These are phyloP conservation scores for Caloenas nicobarica DNA, from an alignment of 2,113 vertebrate species.

Conservation along the genomic window DNA sequence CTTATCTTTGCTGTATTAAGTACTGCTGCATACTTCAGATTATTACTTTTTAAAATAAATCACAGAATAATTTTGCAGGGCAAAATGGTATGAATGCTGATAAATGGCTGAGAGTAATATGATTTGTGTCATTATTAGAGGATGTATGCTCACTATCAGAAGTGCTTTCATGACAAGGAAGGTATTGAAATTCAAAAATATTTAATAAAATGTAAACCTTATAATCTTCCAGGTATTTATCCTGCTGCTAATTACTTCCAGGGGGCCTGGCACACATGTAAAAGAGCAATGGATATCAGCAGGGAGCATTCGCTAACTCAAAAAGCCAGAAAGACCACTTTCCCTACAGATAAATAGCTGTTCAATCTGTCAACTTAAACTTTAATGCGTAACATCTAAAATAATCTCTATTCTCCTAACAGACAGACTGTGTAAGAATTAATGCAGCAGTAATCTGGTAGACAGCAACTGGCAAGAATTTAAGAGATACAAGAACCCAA, in stretches of 20 bases:
- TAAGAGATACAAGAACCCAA: neutral
- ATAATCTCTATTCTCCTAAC: constrained; percentile 17
- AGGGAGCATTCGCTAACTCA: constrained; percentile 56
- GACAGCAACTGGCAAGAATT: neutral
- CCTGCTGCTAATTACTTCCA: constrained; percentile 63
- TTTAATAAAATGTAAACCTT: constrained; percentile 56
- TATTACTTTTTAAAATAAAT: constrained; percentile 54
- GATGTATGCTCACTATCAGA: neutral
- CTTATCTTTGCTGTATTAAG: constrained; percentile 13
- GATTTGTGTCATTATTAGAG: constrained; percentile 53
- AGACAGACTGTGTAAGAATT: neutral
- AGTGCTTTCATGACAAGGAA: constrained; percentile 45
- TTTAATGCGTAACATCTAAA: neutral
- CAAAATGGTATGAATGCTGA: constrained; percentile 2
- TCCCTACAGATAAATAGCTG: constrained; percentile 56
- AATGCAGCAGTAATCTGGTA: neutral
- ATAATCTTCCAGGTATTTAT: constrained; percentile 68
- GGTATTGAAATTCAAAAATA: constrained; percentile 53
- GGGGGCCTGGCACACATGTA: constrained; percentile 56
- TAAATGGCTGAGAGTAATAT: constrained; percentile 32
- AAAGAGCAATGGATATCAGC: constrained; percentile 56
- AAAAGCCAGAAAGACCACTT: constrained; percentile 53
- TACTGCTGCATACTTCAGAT: neutral
- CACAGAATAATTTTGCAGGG: constrained; percentile 22
- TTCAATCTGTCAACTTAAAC: constrained; percentile 57